These are phyloP conservation scores for Poecile montanus DNA, from an alignment of 2,797 vertebrate species.

Conservation along the genomic window DNA sequence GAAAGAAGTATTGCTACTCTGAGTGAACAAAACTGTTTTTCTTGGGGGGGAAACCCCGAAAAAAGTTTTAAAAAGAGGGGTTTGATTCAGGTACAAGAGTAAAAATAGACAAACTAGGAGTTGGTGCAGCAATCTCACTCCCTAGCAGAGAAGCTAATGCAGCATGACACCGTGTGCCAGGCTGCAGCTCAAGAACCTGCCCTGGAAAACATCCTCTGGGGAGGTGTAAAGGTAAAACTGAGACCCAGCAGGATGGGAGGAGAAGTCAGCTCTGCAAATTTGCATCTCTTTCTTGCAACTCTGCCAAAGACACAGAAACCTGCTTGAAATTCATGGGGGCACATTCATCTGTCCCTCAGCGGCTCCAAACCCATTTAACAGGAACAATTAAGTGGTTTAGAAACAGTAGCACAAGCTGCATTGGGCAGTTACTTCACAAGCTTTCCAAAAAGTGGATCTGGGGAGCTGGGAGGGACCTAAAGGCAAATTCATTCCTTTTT, in stretches of 20 bases:
- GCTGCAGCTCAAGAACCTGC: background rate
- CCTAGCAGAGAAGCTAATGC: background rate
- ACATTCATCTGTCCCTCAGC: constrained; percentile 30
- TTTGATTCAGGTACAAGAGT: background rate
- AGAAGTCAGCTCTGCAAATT: background rate
- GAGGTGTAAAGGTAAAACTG: background rate
- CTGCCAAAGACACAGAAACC: background rate
- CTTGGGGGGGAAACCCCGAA: background rate
- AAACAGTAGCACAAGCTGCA: constrained; percentile 19
- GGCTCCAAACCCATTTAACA: constrained; percentile 54
- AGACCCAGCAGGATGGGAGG: background rate
- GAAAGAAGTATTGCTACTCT: background rate
- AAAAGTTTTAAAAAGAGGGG: background rate
- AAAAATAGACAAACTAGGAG: background rate
- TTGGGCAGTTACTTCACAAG: background rate
- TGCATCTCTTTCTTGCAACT: background rate
- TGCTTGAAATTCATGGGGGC: constrained; percentile 57
- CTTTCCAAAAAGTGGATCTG: background rate
- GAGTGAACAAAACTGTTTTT: background rate
- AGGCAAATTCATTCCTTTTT: background rate
- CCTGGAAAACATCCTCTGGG: background rate
- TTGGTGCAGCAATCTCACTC: fast-evolving
- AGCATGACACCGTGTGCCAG: background rate
- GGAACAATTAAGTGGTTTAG: constrained; percentile 45
- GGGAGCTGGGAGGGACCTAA: background rate